Base-by-base conservation (phyloP, 2,888 invertebrate genomes). In the Rhorus exstirpatorius region DNA sequence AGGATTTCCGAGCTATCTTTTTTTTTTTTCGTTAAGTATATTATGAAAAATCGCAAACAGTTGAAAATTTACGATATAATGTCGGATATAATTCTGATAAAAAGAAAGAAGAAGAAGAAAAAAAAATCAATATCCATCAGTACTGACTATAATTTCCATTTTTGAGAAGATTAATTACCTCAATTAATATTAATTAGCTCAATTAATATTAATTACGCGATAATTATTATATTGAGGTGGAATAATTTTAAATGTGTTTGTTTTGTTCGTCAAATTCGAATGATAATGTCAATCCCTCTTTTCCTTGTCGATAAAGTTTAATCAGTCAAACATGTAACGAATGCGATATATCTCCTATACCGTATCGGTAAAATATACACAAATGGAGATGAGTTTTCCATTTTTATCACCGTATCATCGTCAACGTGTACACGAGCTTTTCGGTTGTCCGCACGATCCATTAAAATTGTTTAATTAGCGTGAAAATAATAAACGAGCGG, bases 381-480 rank as follows among this genome's bases (percentile, higher is more conserved):
- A 14, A 14, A 10, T 19, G 12, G 8, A 19, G 19, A 3, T 19
- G 49, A 19, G 2, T 19, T 49, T 31, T 58, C 12, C 14, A 14
- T 58, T 12, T n/a, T 12, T 1, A 24, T n/a, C 1, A 24, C 12
- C 12, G 24, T 53, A n/a, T 2, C 38, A 38, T 3, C 38, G 8
- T 38, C 4, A 10, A 38, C 10, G 38, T 7, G 10, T 8, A 38
- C 1, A 38, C 8, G 8, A 8, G 38, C 38, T 38, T 38, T 8
- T 38, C 38, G 1, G 1, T 55, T 58, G 41, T 49, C 51, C 14
- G 60, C 17, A 26, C 31, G 31, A 63, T 41, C 14, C 19, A 49
- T 63, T 68, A 24, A 65, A 79, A 75, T 75, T 19, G 75, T 58
- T 79, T 35, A 79, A 82, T 79, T 58, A 75, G 24, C 68, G 70